A percentile compares a stretch with the other conserved stretches of the same genome.
phyloP scores from a whole-genome alignment of 2,113 vertebrate genomes.

The Syngnathoides biaculeatus region DNA sequence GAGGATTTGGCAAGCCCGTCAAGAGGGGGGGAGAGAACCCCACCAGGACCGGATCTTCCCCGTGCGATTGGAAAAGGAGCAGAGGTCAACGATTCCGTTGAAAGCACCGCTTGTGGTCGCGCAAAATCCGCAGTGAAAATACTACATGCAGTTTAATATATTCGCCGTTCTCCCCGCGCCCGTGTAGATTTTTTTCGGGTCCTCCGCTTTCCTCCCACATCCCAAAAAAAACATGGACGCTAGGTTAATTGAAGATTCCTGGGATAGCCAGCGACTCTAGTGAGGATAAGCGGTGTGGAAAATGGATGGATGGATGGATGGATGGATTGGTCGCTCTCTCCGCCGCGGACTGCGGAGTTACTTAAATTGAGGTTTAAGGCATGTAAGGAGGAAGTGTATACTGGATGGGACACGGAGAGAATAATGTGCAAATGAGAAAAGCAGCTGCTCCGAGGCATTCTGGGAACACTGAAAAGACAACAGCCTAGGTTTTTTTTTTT shows the following conservation, averaged over 20 bases:
- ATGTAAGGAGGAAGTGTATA: conserved; percentile 41
- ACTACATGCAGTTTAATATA: conserved; percentile 6
- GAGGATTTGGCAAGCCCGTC: conserved; percentile 40
- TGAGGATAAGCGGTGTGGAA: too few relatives aligned
- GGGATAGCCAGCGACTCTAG: too few relatives aligned
- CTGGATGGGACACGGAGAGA: conserved; percentile 41
- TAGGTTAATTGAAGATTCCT: too few relatives aligned
- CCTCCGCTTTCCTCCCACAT: too few relatives aligned
- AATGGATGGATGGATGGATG: too few relatives aligned
- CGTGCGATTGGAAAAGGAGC: conserved; percentile 59
- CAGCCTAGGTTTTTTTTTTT: too few relatives aligned
- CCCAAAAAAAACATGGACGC: too few relatives aligned
- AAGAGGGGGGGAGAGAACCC: conserved; percentile 46
- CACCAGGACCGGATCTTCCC: conserved; percentile 49
- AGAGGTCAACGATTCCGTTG: conserved; percentile 64
- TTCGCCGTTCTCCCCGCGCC: too few relatives aligned
- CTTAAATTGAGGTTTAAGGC: conserved; percentile 34
- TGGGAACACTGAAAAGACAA: conserved; percentile 75
- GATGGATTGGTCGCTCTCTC: conserved; percentile 5
- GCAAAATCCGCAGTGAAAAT: conserved; percentile 14
- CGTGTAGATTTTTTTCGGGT: too few relatives aligned
- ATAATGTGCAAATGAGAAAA: conserved; percentile 68
- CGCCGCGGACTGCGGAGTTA: conserved; percentile 2
- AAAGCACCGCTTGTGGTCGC: conserved; percentile 45
- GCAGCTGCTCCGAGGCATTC: conserved; percentile 72